Base-by-base conservation (phyloP, 2,888 invertebrate genomes). In the Bembecia ichneumoniformis region DNA sequence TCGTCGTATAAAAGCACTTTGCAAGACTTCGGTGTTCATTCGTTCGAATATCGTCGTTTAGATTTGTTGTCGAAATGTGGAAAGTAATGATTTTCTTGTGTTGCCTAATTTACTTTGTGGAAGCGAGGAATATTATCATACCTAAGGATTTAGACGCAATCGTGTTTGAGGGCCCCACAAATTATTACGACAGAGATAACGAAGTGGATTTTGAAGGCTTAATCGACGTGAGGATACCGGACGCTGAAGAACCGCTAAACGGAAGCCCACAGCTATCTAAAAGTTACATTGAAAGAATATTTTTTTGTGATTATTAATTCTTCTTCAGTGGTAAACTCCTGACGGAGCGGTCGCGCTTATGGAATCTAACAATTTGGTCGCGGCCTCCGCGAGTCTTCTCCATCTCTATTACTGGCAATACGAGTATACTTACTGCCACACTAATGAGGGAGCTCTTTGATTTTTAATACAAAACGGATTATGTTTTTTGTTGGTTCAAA, bases 121-220 rank as follows among this genome's bases (percentile, higher is more conserved):
- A 51, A 11, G 43, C 62, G 34, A 57, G 59, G 43, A 58, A 45
- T 45, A 35, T 67, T 78, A 74, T 50, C 74, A 66, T 51, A 64
- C 72, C 57, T 3, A 51, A 61, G 0, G 70, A 69, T 49, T 74
- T 77, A 0, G 55, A 65, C 20, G 68, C 72, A 0, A 78, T 81
- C 10, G 76, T 71, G 0, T 81, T 80, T 44, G 69, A 71, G 0
- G 81, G 68, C 1, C 78, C 76, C 0, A 81, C 79, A 0, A 81
- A 79, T 54, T 68, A 62, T 13, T 63, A 71, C 10, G 48, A 53
- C 13, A 49, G 44, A 9, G 45, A 55, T 3, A 53, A 56, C 17
- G 3, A 47, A 16, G 54, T 54, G 0, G 55, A 59, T 40, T n/a
- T n/a, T 11, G 40, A 40, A 13, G 40, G 40, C 13, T 40, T 14